Percentiles rank a stretch among this genome's conserved stretches.
Evolutionary conservation across 2,797 vertebrate genomes (phyloP).

Genomic region (Dipus sagitta): DNA sequence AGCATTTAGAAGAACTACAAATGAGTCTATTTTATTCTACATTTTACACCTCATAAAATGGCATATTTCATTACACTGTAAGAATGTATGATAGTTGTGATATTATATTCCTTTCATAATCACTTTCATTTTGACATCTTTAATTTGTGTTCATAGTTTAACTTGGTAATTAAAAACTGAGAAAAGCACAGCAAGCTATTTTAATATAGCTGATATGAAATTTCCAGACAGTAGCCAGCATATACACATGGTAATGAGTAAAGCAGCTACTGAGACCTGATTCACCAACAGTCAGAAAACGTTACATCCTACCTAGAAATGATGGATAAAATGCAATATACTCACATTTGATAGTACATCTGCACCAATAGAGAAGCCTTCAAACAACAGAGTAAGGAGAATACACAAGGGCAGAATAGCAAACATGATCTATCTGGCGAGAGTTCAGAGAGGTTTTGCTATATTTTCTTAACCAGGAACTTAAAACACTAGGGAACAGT

Average conservation of each 20-base stretch:
- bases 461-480: neutral
- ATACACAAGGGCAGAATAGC: neutral
- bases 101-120: neutral
- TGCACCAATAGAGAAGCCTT: neutral
- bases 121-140: neutral
- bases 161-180: neutral
- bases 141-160: slow-evolving; percentile 8
- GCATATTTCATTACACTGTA: neutral
- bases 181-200: neutral
- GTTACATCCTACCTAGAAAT: neutral
- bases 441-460: neutral
- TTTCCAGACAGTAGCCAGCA: neutral
- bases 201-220: neutral
- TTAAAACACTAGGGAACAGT: neutral
- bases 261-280: neutral
- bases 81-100: neutral
- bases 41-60: slow-evolving; percentile 27
- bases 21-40: neutral
- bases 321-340: neutral
- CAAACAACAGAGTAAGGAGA: neutral
- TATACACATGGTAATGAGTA: neutral
- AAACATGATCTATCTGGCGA: too few relatives aligned
- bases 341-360: neutral
- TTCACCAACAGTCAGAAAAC: neutral
- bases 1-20: neutral